phyloP scores from a whole-genome alignment of 2,113 vertebrate genomes.

The Tylochromis polylepis region DNA sequence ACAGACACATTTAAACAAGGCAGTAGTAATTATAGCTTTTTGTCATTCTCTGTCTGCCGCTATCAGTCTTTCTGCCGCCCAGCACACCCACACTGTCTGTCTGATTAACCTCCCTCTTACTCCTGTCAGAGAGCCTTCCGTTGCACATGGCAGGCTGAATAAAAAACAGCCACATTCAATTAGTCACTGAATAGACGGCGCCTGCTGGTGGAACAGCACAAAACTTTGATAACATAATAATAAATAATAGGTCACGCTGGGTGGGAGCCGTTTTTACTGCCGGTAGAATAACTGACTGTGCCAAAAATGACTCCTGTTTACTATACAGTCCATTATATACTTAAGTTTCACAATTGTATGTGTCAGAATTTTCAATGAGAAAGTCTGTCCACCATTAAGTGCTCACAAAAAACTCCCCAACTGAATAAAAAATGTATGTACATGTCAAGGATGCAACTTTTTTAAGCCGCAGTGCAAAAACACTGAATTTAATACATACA shows the following conservation, averaged over 20 bases:
- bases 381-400: not conserved
- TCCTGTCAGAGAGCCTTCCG: conserved; percentile 56
- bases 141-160: conserved; percentile 51
- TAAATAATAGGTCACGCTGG: conserved; percentile 26
- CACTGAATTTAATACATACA: not conserved
- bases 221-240: conserved; percentile 54
- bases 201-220: conserved; percentile 36
- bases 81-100: conserved; percentile 42
- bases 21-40: conserved; percentile 67
- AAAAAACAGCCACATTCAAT: conserved; percentile 64
- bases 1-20: conserved; percentile 59
- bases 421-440: not conserved
- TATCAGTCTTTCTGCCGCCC: conserved; percentile 37
- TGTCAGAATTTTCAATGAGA: not conserved
- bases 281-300: not conserved
- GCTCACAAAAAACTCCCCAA: not conserved
- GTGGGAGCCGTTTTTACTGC: not conserved
- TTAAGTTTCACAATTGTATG: not conserved
- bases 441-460: not conserved
- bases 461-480: not conserved
- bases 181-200: conserved; percentile 57
- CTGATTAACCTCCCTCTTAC: conserved; percentile 69
- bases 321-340: not conserved
- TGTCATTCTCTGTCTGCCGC: conserved; percentile 50
- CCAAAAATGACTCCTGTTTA: not conserved